A percentile compares a stretch with the other conserved stretches of the same genome.
phyloP scores from a whole-genome alignment of 2,888 invertebrate species.

The Troilus luridus region DNA sequence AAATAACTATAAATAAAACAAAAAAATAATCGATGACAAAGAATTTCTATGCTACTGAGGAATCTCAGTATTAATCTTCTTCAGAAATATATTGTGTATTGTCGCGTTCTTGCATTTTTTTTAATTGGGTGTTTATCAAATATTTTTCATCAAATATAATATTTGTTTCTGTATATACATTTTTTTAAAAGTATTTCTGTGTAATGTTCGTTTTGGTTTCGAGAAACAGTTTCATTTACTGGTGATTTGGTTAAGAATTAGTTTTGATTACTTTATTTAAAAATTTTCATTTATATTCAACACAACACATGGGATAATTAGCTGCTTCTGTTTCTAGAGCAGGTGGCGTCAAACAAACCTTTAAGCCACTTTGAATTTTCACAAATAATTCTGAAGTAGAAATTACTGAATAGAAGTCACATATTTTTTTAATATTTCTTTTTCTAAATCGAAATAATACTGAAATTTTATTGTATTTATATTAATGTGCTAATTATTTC shows the following conservation, averaged over 20 bases:
- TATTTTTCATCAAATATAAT: no score
- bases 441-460: background rate
- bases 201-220: background rate
- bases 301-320: background rate
- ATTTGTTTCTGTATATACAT: background rate
- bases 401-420: background rate
- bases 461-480: no score
- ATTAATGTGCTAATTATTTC: no score
- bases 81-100: no score
- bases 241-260: background rate
- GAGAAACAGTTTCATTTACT: background rate
- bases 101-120: no score
- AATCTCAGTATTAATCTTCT: no score
- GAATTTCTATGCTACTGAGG: no score
- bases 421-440: background rate
- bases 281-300: background rate
- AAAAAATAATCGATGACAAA: no score
- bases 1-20: no score
- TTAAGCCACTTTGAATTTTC: background rate
- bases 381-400: background rate
- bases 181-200: background rate
- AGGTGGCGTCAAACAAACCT: background rate
- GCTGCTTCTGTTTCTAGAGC: background rate
- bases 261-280: background rate
- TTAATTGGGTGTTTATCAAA: no score